Evolutionary conservation across 1,140 invertebrate species (phyloP), one percentile per base, ranked within the genome.

Genomic region (Aphaenogaster floridana): DNA sequence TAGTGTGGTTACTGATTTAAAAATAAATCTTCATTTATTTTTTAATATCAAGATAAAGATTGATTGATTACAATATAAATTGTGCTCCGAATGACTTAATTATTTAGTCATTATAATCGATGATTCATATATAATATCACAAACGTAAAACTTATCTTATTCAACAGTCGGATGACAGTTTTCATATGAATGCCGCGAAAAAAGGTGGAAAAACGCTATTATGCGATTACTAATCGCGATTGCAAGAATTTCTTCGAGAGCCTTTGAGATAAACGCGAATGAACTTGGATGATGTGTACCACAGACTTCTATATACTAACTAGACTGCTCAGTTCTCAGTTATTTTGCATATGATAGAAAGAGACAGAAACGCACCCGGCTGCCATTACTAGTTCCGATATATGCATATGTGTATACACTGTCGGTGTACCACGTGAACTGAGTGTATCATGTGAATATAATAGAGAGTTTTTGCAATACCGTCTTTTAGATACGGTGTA

Each of bases 261-360:
- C 15, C 9, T 78, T 52, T 36, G 34, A 64, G 28, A 45, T 79
- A 79, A 50, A 64, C 3, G n/a, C 8, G 4, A 80, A 39, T 80
- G 11, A 34, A 45, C 36, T 21, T 48, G 15, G 3, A 68, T 42
- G 34, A 66, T 42, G 34, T 9, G n/a, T 68, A 50, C 8, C 5
- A 28, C 21, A 28, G 28, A 28, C 28, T 28, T 28, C 28, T 28
- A 28, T 28, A 28, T 28, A 28, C 28, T 28, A 28, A 28, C 28
- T 28, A 28, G 0, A 28, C 28, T 28, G 28, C 28, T 28, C 28
- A 28, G 28, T 28, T 28, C 28, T 28, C 28, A 28, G 28, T 28
- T 28, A 28, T 28, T 28, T 28, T 28, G 28, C 28, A 28, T 28
- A 28, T 28, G 28, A 28, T 28, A 28, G 28, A 28, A 28, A 28